phyloP scores from a whole-genome alignment of 2,888 invertebrate species.

The Thelaira solivaga region DNA sequence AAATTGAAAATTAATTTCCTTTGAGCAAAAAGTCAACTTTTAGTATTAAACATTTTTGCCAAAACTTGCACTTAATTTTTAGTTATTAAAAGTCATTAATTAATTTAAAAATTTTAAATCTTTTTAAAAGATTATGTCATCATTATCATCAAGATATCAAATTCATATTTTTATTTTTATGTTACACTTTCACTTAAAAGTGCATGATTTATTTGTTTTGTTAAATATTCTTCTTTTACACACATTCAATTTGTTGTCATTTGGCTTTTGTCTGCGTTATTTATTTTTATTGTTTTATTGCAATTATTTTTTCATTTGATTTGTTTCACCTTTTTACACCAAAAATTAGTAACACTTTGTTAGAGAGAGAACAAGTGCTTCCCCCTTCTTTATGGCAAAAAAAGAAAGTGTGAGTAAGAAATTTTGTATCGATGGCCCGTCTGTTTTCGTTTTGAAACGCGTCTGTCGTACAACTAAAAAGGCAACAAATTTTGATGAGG shows the following conservation, averaged over 20 bases:
- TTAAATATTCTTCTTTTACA: neutral
- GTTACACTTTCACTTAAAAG: too few relatives aligned
- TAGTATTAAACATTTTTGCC: too few relatives aligned
- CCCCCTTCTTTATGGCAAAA: neutral
- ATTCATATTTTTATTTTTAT: neutral
- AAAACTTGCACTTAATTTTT: too few relatives aligned
- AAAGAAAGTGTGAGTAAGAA: neutral
- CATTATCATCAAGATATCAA: too few relatives aligned
- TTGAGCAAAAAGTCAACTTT: too few relatives aligned
- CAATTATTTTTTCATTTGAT: slow-evolving; percentile 1
- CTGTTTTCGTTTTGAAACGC: slow-evolving; percentile 71
- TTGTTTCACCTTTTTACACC: slow-evolving; percentile 15
- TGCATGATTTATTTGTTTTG: neutral
- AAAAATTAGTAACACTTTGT: neutral
- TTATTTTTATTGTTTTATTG: neutral
- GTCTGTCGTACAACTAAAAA: slow-evolving; percentile 71
- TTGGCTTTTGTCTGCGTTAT: neutral
- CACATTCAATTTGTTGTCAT: neutral
- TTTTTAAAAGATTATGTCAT: slow-evolving; percentile 17
- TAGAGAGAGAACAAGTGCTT: neutral
- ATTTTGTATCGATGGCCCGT: slow-evolving; percentile 32
- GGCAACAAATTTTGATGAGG: slow-evolving; percentile 44
- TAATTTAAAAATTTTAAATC: neutral
- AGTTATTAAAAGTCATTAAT: neutral
- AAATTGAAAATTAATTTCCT: too few relatives aligned